Conservation (phyloP, 2,888 invertebrate genomes). For the Anorthoa munda region DNA sequence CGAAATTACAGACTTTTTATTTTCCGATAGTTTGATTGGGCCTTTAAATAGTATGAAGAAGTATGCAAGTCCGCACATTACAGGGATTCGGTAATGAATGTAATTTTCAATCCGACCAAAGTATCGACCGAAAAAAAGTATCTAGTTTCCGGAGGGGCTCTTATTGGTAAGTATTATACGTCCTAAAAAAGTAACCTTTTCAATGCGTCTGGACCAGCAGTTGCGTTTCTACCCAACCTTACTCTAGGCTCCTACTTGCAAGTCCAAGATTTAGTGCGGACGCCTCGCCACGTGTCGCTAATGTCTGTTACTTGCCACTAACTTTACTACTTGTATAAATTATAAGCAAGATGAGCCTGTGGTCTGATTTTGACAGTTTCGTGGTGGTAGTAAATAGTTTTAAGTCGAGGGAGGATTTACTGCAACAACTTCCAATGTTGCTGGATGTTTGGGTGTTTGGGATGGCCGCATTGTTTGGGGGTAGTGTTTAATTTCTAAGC, state of each 20-base stretch:
- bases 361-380: constrained; percentile 63
- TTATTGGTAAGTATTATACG: too few relatives aligned
- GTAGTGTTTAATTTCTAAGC: background rate
- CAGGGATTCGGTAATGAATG: too few relatives aligned
- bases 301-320: constrained; percentile 64
- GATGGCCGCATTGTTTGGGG: background rate
- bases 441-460: constrained; percentile 21
- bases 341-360: constrained; percentile 58
- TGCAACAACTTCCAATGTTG: constrained; percentile 29
- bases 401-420: constrained; percentile 32
- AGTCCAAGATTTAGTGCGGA: constrained; percentile 75
- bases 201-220: background rate
- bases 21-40: too few relatives aligned
- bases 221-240: background rate
- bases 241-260: constrained; percentile 55
- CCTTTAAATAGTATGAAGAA: too few relatives aligned
- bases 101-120: too few relatives aligned
- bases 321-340: constrained; percentile 65
- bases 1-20: too few relatives aligned
- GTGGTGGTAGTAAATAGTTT: constrained; percentile 44
- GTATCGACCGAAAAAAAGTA: too few relatives aligned
- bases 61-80: too few relatives aligned
- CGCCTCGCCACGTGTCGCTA: constrained; percentile 70
- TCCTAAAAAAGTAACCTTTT: too few relatives aligned
- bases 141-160: too few relatives aligned